phyloP scores from a whole-genome alignment of 2,888 invertebrate genomes.

The Hecatera dysodea region DNA sequence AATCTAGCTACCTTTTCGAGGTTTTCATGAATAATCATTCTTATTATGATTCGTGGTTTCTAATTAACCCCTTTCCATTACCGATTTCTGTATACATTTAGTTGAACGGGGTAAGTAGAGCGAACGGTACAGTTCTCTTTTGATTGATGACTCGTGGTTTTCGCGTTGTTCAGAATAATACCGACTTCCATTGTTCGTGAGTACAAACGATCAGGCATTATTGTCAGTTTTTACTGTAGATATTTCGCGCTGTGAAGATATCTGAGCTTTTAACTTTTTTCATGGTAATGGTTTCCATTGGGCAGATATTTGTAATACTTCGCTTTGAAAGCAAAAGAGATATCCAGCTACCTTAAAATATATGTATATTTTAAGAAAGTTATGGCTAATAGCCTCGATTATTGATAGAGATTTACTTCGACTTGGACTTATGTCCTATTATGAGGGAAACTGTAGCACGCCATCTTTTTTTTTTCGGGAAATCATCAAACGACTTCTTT shows the following conservation, averaged over 20 bases:
- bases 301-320: neutral
- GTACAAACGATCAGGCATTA: conserved; percentile 20
- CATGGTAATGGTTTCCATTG: neutral
- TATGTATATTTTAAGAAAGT: too few species aligned
- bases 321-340: neutral
- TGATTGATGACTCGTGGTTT: conserved; percentile 39
- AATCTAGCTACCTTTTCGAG: too few species aligned
- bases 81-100: conserved; percentile 10
- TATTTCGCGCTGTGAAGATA: conserved; percentile 8
- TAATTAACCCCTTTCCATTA: conserved; percentile 20
- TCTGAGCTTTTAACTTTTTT: conserved; percentile 23
- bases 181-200: conserved; percentile 8
- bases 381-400: too few species aligned
- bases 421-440: too few species aligned
- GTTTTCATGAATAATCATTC: neutral
- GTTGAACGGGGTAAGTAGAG: conserved; percentile 18
- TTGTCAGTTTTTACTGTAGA: conserved; percentile 36
- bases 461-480: too few species aligned
- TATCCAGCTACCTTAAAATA: too few species aligned
- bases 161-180: conserved; percentile 25
- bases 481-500: too few species aligned
- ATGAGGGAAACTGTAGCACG: too few species aligned
- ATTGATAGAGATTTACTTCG: too few species aligned
- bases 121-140: conserved; percentile 12
- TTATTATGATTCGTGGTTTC: conserved; percentile 4